Percentiles rank a stretch among this genome's conserved stretches.
Evolutionary conservation across 2,888 invertebrate genomes (phyloP).

Genomic region (Ichneumoninae sp.): DNA sequence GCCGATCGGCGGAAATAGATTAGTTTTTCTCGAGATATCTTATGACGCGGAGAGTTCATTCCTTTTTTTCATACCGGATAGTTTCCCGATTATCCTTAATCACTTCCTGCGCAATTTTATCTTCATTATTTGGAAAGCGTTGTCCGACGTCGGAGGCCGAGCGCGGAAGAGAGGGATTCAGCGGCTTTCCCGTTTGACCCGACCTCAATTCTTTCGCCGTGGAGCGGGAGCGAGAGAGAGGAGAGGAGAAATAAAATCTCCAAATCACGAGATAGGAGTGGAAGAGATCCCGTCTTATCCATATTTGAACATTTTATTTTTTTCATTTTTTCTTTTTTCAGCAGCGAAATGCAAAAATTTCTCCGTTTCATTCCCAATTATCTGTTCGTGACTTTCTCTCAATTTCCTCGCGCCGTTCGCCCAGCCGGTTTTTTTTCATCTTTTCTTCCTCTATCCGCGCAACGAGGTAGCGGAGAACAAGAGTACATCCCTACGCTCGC

Average conservation of each 20-base stretch:
- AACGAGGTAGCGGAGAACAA: slow-evolving; percentile 9
- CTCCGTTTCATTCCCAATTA: background rate
- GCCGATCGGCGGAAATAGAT: background rate
- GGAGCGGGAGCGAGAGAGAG: slow-evolving; percentile 1
- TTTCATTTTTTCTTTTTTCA: slow-evolving; percentile 5
- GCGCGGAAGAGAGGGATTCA: slow-evolving; percentile 44
- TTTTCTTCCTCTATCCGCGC: background rate
- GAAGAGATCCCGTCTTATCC: slow-evolving; percentile 24
- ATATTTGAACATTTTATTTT: slow-evolving; percentile 33
- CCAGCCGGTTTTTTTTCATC: slow-evolving; percentile 21
- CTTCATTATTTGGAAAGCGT: slow-evolving; percentile 56
- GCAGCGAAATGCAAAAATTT: slow-evolving; percentile 54
- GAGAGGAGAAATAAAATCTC: slow-evolving; percentile 8
- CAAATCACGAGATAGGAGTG: slow-evolving; percentile 11
- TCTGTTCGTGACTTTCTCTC: slow-evolving; percentile 28
- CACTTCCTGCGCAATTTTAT: slow-evolving; percentile 58
- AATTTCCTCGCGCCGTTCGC: slow-evolving; percentile 22
- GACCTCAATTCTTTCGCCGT: slow-evolving; percentile 39
- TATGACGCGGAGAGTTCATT: background rate
- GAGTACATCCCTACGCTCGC: background rate
- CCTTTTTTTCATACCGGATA: slow-evolving; percentile 14
- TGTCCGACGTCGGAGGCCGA: slow-evolving; percentile 44
- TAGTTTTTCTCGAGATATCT: background rate
- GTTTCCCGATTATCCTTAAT: slow-evolving; percentile 50
- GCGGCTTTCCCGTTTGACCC: slow-evolving; percentile 42